Conservation (phyloP, 2,888 invertebrate genomes). For the Lasioglossum calceatum region DNA sequence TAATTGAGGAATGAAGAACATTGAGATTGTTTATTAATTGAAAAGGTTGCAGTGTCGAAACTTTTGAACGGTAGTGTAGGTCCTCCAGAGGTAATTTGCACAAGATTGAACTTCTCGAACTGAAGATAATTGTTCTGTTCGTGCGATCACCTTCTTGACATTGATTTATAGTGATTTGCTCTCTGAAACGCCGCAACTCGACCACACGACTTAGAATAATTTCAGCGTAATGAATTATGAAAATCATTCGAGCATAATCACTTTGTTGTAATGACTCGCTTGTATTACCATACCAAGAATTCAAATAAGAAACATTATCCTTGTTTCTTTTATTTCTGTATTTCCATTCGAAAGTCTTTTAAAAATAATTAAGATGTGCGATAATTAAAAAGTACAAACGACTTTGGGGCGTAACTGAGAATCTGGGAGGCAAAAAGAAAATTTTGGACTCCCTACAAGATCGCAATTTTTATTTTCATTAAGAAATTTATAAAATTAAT, state of each 20-base stretch:
- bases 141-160: slow-evolving; percentile 61
- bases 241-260: neutral
- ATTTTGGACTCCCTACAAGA: neutral
- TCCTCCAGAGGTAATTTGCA: slow-evolving; percentile 45
- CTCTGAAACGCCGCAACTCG: slow-evolving; percentile 54
- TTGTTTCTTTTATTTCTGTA: neutral
- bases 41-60: neutral
- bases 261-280: neutral
- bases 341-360: neutral
- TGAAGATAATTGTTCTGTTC: slow-evolving; percentile 68
- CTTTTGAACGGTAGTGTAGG: slow-evolving; percentile 6
- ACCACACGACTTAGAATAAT: slow-evolving; percentile 11
- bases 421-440: neutral
- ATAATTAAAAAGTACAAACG: neutral
- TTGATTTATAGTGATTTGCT: slow-evolving; percentile 68
- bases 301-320: neutral
- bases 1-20: neutral
- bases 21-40: neutral
- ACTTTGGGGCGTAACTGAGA: neutral
- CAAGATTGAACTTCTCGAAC: slow-evolving; percentile 48
- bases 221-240: neutral
- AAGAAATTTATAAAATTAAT: too few species aligned
- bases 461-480: neutral
- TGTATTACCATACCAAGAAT: neutral
- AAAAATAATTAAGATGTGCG: neutral